phyloP scores from a whole-genome alignment of 2,113 vertebrate genomes.

The Arenaria interpres region DNA sequence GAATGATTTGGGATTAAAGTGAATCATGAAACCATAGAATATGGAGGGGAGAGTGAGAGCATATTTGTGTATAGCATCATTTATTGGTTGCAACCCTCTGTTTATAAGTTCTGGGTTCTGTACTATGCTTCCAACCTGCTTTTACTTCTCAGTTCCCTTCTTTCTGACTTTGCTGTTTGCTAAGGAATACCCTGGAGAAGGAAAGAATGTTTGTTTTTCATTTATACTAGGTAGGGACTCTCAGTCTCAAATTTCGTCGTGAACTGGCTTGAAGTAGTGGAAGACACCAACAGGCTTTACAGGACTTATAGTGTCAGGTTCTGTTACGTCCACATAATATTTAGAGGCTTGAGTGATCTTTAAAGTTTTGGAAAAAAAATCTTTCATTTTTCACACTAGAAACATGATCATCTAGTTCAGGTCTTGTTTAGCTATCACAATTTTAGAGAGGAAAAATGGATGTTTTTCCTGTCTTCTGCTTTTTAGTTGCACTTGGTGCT shows the following conservation, averaged over 20 bases:
- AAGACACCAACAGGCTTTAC: neutral
- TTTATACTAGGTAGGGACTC: neutral
- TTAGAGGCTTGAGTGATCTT: neutral
- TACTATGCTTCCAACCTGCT: neutral
- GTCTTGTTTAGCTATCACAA: neutral
- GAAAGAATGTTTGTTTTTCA: neutral
- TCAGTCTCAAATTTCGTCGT: neutral
- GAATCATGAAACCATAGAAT: neutral
- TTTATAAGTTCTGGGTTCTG: neutral
- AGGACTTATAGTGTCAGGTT: neutral
- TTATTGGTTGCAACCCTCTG: neutral
- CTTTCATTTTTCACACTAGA: neutral
- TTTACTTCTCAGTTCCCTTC: neutral
- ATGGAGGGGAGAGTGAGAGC: neutral
- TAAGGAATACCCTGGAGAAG: neutral
- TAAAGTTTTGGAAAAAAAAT: neutral
- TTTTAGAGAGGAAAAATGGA: neutral
- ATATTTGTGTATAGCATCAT: neutral
- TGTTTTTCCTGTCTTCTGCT: neutral
- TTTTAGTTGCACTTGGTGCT: neutral
- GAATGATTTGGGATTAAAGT: neutral
- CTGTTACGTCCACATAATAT: neutral
- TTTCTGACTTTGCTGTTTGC: neutral
- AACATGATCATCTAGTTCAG: neutral
- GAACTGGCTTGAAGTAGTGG: neutral